Conservation (phyloP, 2,797 vertebrate genomes). For the Odontamblyopus lacepedii region DNA sequence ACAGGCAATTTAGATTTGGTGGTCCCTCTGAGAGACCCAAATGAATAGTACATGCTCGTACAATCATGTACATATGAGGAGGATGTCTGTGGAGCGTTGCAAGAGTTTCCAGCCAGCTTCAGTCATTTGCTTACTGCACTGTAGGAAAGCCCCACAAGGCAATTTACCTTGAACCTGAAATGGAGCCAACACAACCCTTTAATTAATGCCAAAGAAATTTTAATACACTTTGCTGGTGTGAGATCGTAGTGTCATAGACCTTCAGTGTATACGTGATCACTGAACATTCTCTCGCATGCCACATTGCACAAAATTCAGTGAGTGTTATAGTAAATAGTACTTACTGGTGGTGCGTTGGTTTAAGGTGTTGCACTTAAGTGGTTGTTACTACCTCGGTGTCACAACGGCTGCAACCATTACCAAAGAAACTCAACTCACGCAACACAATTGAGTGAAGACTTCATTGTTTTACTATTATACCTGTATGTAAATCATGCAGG, state of each 20-base stretch:
- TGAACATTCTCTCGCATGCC: too few relatives aligned
- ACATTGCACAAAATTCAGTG: too few relatives aligned
- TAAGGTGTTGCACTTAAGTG: too few relatives aligned
- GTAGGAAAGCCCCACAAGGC: not conserved
- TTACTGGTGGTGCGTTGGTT: too few relatives aligned
- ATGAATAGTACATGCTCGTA: slow-evolving; percentile 51
- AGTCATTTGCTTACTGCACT: not conserved
- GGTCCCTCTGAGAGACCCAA: slow-evolving; percentile 43
- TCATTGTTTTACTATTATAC: not conserved
- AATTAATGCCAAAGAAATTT: not conserved
- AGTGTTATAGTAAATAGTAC: not conserved
- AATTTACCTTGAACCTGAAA: not conserved
- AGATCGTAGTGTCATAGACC: not conserved
- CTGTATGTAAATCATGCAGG: not conserved
- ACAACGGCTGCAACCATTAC: too few relatives aligned
- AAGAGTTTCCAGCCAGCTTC: not conserved
- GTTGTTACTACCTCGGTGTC: too few relatives aligned
- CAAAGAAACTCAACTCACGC: too few relatives aligned
- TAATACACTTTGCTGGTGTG: not conserved
- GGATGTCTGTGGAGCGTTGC: slow-evolving; percentile 8
- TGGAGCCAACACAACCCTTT: not conserved
- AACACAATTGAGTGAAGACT: not conserved
- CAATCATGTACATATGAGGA: slow-evolving; percentile 36
- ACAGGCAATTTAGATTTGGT: slow-evolving; percentile 54
- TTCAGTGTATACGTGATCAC: too few relatives aligned